Conservation (phyloP, 2,797 vertebrate species). For the Scleropages formosus region DNA sequence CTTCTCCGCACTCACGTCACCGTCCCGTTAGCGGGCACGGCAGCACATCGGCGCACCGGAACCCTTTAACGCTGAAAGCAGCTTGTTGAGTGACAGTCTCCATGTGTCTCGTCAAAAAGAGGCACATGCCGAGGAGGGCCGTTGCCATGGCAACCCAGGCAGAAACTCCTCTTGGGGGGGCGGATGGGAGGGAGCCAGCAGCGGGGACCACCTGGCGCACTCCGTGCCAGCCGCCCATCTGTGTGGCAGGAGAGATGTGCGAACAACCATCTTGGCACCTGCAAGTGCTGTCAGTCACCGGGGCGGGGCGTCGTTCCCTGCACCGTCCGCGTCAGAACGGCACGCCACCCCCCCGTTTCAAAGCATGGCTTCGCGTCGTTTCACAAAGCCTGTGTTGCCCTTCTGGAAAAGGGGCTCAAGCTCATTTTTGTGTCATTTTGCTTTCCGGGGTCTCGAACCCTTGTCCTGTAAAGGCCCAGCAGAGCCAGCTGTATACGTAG, state of each 20-base stretch:
- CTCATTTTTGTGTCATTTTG: not conserved
- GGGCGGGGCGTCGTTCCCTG: not conserved
- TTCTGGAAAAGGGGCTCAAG: not conserved
- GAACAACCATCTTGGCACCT: conserved; percentile 4
- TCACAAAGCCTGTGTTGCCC: not conserved
- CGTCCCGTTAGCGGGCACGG: not conserved
- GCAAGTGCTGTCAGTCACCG: not conserved
- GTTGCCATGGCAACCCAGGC: conserved; percentile 8
- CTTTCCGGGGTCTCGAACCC: not conserved
- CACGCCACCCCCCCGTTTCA: not conserved
- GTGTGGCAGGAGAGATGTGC: not conserved
- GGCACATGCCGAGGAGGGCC: not conserved
- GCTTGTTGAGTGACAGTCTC: not conserved
- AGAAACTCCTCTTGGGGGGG: not conserved
- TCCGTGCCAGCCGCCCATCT: conserved; percentile 8
- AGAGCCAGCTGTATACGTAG: not conserved
- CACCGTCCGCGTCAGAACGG: too few relatives aligned
- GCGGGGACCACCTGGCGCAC: too few relatives aligned
- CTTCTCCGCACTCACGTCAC: not conserved
- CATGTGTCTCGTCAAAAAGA: not conserved
- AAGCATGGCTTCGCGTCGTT: not conserved
- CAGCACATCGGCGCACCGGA: not conserved
- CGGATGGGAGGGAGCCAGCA: too few relatives aligned
- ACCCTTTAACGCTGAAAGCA: not conserved
- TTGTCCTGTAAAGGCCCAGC: not conserved